phyloP scores from a whole-genome alignment of 2,888 invertebrate species.

The Philereme vetulata region DNA sequence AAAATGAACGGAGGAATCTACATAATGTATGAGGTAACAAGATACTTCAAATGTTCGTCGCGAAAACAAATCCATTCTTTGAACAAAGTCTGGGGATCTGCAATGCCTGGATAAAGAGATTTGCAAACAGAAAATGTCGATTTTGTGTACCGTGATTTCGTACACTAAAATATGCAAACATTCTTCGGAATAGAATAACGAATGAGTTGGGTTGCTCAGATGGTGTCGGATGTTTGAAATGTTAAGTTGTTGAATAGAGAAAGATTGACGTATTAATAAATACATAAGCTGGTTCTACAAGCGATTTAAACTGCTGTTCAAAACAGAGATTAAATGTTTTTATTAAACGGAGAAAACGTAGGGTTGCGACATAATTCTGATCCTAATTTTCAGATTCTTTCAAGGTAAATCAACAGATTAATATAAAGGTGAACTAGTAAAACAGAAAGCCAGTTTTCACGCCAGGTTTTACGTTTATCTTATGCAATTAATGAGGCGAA shows the following conservation, averaged over 20 bases:
- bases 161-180: constrained; percentile 33
- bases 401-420: constrained; percentile 3
- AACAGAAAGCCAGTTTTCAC: too few relatives aligned
- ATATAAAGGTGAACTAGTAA: too few relatives aligned
- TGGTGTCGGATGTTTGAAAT: constrained; percentile 26
- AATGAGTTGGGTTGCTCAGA: constrained; percentile 17
- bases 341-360: too few relatives aligned
- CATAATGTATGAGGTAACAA: constrained; percentile 18
- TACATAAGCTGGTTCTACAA: constrained; percentile 4
- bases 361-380: not conserved
- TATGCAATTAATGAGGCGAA: not conserved
- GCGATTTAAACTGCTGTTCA: constrained; percentile 1
- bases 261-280: constrained; percentile 25
- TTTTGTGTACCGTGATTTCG: constrained; percentile 29
- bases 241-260: constrained; percentile 20
- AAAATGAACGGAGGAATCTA: constrained; percentile 13
- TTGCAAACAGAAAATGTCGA: constrained; percentile 36
- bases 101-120: constrained; percentile 34
- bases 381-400: too few relatives aligned
- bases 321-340: constrained; percentile 12
- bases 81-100: constrained; percentile 31
- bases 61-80: constrained; percentile 28
- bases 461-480: too few relatives aligned
- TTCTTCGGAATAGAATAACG: constrained; percentile 26
- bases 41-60: constrained; percentile 17